Conservation (phyloP, 2,888 invertebrate species). For the Lycia hirtaria region DNA sequence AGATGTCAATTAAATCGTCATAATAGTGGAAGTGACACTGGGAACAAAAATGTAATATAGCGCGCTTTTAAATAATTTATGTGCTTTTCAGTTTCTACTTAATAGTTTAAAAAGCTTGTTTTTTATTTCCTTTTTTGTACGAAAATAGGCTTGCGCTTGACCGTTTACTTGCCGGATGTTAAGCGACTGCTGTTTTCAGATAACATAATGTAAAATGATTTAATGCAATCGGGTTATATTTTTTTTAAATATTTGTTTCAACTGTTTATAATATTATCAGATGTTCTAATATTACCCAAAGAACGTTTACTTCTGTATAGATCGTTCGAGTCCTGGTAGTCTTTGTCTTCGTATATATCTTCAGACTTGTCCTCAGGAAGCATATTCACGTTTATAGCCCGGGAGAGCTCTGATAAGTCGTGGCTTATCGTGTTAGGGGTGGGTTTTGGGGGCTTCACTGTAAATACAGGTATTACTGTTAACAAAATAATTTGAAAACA, state of each 20-base stretch:
- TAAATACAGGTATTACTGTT: conserved; percentile 16
- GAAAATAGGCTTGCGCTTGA: too few relatives aligned
- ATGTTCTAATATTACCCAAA: conserved; percentile 52
- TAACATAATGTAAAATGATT: too few relatives aligned
- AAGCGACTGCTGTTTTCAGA: too few relatives aligned
- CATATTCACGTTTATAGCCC: conserved; percentile 6
- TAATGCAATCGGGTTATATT: background rate
- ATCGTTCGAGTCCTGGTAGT: conserved; percentile 50
- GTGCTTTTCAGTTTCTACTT: too few relatives aligned
- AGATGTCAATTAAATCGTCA: too few relatives aligned
- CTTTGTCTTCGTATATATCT: conserved; percentile 44
- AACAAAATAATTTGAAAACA: background rate
- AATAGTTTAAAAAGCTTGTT: too few relatives aligned
- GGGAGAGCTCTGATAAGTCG: conserved; percentile 8
- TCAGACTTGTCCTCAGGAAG: conserved; percentile 17
- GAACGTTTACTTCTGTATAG: conserved; percentile 67
- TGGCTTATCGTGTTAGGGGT: conserved; percentile 2
- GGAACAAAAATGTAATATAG: too few relatives aligned
- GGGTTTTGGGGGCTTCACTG: conserved; percentile 18
- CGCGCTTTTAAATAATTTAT: too few relatives aligned
- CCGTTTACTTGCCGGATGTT: too few relatives aligned
- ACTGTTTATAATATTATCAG: background rate
- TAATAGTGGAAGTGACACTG: too few relatives aligned
- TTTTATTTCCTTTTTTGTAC: too few relatives aligned
- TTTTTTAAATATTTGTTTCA: background rate